Evolutionary conservation across 2,888 invertebrate genomes (phyloP), one percentile per base, ranked within the genome.

Genomic region (Sycophila texana): DNA sequence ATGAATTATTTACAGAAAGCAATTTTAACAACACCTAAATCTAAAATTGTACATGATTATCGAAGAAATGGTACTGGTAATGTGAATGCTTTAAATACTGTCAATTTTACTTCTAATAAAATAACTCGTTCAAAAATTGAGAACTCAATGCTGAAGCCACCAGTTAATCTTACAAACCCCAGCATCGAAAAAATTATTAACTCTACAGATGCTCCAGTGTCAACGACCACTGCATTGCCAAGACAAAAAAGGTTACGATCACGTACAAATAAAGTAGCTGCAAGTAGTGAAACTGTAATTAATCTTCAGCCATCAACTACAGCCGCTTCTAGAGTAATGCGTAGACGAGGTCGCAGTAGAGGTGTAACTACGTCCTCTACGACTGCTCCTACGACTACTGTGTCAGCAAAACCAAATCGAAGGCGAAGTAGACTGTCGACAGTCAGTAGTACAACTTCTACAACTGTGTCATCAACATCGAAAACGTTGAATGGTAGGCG

Each of bases 1-100:
- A 22, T 79, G n/a, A 80, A 81, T 18, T 80, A 75, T 12, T 13
- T 81, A 2, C 47, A 74, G 55, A 74, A 58, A 49, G 53, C 51
- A 1, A 60, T 51, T 0, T 13, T 47, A n/a, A 51, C 67, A n/a
- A 49, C 61, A 0, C 70, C 76, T 58, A 71, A 53, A 65, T 47
- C 66, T 22, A 70, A 71, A 22, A n/a, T 47, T 13, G 51, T 68
- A 4, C 4, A 70, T 39, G 53, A 12, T 22, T 51, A 5, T 16
- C 70, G 68, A 22, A 77, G 74, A 53, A 73, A 22, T 53, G 14
- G 61, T 55, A 13, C 67, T 20, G 75, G 67, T 20, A 30, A 71
- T 47, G 65, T 53, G 10, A 26, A 49, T 22, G 55, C 75, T 10
- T 2, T 61, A 20, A 70, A 49, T 49, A 60, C 53, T 13, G 57